These are phyloP conservation scores for Desmophyllum pertusum DNA, from an alignment of 92 coral and sea anemone species.

Conservation along the genomic window DNA sequence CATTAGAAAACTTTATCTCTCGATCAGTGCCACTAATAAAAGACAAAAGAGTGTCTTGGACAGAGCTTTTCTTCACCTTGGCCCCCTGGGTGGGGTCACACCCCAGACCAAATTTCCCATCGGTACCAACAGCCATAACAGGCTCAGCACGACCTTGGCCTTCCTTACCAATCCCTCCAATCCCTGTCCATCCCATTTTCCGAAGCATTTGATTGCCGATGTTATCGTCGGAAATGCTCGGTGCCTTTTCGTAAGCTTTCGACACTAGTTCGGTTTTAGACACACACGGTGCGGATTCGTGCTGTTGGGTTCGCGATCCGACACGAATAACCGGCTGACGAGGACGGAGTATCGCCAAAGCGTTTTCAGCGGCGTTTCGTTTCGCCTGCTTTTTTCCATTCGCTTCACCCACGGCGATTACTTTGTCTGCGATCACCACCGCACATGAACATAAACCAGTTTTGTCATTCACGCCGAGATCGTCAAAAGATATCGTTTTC, in stretches of 20 bases:
- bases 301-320: slow-evolving; percentile 39
- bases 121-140: slow-evolving; percentile 72
- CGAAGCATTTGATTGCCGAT: slow-evolving; percentile 87
- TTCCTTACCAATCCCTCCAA: slow-evolving; percentile 87
- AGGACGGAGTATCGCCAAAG: slow-evolving; percentile 74
- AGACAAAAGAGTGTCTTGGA: slow-evolving; percentile 64
- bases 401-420: slow-evolving; percentile 83
- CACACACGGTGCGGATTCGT: slow-evolving; percentile 66
- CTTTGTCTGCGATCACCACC: slow-evolving; percentile 61
- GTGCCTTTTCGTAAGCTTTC: slow-evolving; percentile 69
- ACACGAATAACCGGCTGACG: slow-evolving; percentile 77
- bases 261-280: slow-evolving; percentile 68
- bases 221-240: slow-evolving; percentile 81
- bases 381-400: slow-evolving; percentile 78
- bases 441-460: slow-evolving; percentile 61
- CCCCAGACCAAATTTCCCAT: slow-evolving; percentile 85
- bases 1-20: slow-evolving; percentile 82
- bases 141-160: slow-evolving; percentile 93
- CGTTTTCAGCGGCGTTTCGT: slow-evolving; percentile 79
- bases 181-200: slow-evolving; percentile 98
- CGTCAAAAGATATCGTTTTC: slow-evolving; percentile 73
- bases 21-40: slow-evolving; percentile 67
- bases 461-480: slow-evolving; percentile 38
- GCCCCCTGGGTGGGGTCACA: slow-evolving; percentile 35
- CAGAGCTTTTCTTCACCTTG: slow-evolving; percentile 56